A percentile compares a stretch with the other conserved stretches of the same genome.
phyloP scores from a whole-genome alignment of 2,888 invertebrate genomes.

The Vandiemenella viatica region DNA sequence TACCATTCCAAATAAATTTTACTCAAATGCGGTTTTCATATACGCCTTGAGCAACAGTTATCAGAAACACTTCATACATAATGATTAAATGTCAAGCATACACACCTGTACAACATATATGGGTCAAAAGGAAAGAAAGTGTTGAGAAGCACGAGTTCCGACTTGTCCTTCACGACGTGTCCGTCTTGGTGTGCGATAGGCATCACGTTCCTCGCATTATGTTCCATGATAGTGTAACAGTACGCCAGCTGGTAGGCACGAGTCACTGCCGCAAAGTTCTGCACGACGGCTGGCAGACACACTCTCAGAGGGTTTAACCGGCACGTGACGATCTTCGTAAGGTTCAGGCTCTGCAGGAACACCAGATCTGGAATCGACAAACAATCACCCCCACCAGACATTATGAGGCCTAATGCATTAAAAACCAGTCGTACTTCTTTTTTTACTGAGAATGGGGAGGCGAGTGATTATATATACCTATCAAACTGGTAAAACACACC shows the following conservation, averaged over 20 bases:
- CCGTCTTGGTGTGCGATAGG: slow-evolving; percentile 39
- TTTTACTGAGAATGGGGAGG: too few species aligned
- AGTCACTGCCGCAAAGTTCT: slow-evolving; percentile 67
- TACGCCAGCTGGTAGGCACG: slow-evolving; percentile 79
- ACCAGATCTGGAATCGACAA: slow-evolving; percentile 57
- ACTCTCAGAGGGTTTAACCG: slow-evolving; percentile 75
- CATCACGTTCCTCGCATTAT: slow-evolving; percentile 50
- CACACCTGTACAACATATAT: slow-evolving; percentile 53
- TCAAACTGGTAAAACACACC: too few species aligned
- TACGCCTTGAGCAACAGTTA: too few species aligned
- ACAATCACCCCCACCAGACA: too few species aligned
- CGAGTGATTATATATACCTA: too few species aligned
- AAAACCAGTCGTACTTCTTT: too few species aligned
- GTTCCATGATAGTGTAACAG: slow-evolving; percentile 79
- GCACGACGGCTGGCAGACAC: slow-evolving; percentile 60
- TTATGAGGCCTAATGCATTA: too few species aligned
- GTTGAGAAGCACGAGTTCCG: slow-evolving; percentile 35
- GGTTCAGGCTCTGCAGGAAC: slow-evolving; percentile 65
- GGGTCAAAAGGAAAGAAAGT: slow-evolving; percentile 87
- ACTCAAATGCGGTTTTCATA: too few species aligned
- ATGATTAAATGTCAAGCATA: too few species aligned
- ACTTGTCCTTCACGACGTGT: slow-evolving; percentile 24
- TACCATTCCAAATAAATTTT: too few species aligned
- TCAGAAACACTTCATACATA: too few species aligned
- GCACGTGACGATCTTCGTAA: slow-evolving; percentile 73